phyloP scores from a whole-genome alignment of 1,140 invertebrate species.

The Drosophila rufa region DNA sequence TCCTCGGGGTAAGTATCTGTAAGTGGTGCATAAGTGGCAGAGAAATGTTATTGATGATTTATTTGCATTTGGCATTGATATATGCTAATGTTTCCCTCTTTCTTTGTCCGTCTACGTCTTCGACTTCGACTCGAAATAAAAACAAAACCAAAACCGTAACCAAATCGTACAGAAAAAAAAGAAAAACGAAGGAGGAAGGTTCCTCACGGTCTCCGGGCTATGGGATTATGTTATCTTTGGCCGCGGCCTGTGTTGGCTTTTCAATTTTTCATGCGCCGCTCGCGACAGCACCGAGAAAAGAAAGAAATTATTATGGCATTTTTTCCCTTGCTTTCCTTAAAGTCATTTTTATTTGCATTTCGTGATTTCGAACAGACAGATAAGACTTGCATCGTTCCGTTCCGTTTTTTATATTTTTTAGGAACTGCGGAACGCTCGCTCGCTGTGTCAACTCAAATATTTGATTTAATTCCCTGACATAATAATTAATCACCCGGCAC shows the following conservation, averaged over 20 bases:
- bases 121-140: constrained; percentile 6
- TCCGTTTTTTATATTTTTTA: background rate
- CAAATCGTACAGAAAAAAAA: constrained; percentile 7
- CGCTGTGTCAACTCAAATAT: constrained; percentile 75
- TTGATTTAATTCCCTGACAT: constrained; percentile 84
- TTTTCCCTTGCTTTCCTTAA: constrained; percentile 34
- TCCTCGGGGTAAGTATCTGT: constrained; percentile 74
- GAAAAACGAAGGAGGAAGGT: constrained; percentile 23
- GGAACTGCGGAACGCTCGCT: constrained; percentile 5
- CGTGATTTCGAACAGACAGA: constrained; percentile 73
- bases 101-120: constrained; percentile 17
- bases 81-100: constrained; percentile 77
- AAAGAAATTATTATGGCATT: constrained; percentile 77
- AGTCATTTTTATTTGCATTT: constrained; percentile 84
- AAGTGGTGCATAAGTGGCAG: constrained; percentile 82
- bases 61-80: constrained; percentile 85
- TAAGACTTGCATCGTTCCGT: constrained; percentile 40
- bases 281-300: constrained; percentile 26
- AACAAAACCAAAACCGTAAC: constrained; percentile 16
- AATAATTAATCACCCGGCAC: constrained; percentile 81
- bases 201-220: constrained; percentile 39
- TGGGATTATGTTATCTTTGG: constrained; percentile 74
- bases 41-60: constrained; percentile 85
- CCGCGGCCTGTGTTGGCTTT: constrained; percentile 54
- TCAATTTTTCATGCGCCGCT: constrained; percentile 72